Evolutionary conservation across 2,888 invertebrate species (phyloP), one percentile per base, ranked within the genome.

Genomic region (Spisula subtruncata): DNA sequence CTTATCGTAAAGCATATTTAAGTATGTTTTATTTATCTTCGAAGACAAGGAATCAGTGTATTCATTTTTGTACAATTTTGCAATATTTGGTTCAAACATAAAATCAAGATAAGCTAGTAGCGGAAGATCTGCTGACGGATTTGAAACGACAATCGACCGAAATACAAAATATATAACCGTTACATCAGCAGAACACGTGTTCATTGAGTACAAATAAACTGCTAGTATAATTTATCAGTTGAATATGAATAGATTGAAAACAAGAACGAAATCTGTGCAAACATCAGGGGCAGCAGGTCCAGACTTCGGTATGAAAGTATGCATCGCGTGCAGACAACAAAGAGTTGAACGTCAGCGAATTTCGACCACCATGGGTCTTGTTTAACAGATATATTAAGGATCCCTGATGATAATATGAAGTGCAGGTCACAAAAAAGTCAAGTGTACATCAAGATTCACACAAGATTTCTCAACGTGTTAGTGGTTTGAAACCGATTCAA

Each of bases 1-100:
- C 81, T 89, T 82, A 82, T 85, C 85, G 51, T 29, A 85, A 85
- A 89, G 81, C 82, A 81, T 75, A 85, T 88, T 84, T 81, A 54
- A 81, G 35, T 51, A 51, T 71, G 35, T 75, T 81, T 81, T 85
- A 85, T 85, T 89, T 89, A 89, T 89, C 82, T 89, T 41, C 75
- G 88, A 75, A 85, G 82, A 85, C 85, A 85, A 82, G 81, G 66
- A 80, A 18, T 54, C 79, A 12, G 51, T 83, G 82, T 25, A 25
- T 25, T n/a, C n/a, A n/a, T n/a, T n/a, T 29, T 87, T 51, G 60
- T 46, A 29, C 48, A 81, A 41, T 46, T 56, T 85, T n/a, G 80
- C 75, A 79, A 54, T 85, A 85, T 25, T 54, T 80, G 35, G 25
- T 16, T 35, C 51, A 85, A 80, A 80, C 56, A 51, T 85, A 75